phyloP scores from a whole-genome alignment of 2,888 invertebrate genomes.

The Drosophila paranaensis region DNA sequence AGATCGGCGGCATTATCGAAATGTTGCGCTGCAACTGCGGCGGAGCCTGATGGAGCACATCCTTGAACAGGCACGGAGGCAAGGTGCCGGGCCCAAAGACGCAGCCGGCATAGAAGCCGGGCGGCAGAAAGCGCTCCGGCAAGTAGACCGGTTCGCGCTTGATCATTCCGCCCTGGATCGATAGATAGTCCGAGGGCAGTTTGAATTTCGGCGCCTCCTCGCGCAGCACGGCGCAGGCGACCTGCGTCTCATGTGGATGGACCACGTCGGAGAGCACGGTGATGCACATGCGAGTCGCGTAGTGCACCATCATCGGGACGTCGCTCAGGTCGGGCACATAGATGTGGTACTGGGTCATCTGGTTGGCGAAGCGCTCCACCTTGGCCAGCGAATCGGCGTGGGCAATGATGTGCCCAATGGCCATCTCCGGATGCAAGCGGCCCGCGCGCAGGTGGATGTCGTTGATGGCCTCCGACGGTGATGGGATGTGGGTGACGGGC shows the following conservation, averaged over 20 bases:
- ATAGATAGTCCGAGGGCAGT: conserved; percentile 12
- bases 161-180: rapidly evolving
- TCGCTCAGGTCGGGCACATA: conserved; percentile 31
- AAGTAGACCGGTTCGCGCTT: conserved; percentile 12
- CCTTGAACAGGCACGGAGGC: background rate
- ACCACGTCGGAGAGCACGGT: conserved; percentile 17
- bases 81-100: conserved; percentile 18
- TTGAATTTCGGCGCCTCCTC: conserved; percentile 9
- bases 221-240: background rate
- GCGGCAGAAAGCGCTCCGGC: conserved; percentile 24
- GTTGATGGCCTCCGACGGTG: background rate
- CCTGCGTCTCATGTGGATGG: conserved; percentile 10
- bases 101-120: conserved; percentile 35
- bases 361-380: background rate
- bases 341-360: background rate
- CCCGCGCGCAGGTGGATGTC: background rate
- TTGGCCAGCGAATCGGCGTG: background rate
- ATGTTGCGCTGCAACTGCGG: background rate
- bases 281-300: background rate
- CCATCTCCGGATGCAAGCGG: background rate
- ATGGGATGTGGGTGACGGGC: background rate
- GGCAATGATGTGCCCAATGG: conserved; percentile 1
- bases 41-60: background rate
- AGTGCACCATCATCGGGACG: background rate
- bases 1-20: conserved; percentile 20